phyloP scores from a whole-genome alignment of 2,797 vertebrate genomes.

The Bryconaethiops microstoma region DNA sequence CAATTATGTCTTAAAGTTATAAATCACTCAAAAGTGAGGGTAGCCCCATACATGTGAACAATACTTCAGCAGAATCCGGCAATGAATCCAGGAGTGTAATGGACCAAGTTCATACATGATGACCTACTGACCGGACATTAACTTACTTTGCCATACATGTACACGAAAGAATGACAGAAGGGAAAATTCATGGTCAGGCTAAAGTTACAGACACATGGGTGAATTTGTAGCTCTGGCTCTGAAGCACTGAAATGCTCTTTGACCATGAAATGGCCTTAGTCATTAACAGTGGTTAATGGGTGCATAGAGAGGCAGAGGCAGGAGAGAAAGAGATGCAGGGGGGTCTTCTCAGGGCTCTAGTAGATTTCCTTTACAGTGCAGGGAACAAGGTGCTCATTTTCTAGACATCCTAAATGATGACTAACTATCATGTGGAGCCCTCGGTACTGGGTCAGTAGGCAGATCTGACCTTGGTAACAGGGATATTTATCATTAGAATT shows the following conservation, averaged over 20 bases:
- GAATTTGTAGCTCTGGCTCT: constrained; percentile 76
- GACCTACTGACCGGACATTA: constrained; percentile 70
- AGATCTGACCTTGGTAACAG: not conserved
- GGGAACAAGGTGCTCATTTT: constrained; percentile 14
- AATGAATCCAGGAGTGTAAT: no score
- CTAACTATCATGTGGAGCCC: not conserved
- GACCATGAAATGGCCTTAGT: constrained; percentile 78
- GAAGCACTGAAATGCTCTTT: constrained; percentile 80
- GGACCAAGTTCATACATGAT: constrained; percentile 69
- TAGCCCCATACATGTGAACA: not conserved
- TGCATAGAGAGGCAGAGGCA: constrained; percentile 58
- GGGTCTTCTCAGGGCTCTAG: constrained; percentile 54
- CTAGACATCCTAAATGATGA: constrained; percentile 40
- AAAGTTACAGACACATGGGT: constrained; percentile 55
- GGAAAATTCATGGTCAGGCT: constrained; percentile 58
- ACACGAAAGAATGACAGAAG: constrained; percentile 59
- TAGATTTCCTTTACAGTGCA: constrained; percentile 53
- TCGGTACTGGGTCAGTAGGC: constrained; percentile 1
- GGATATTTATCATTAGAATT: not conserved
- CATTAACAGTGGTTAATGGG: constrained; percentile 81
- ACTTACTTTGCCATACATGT: constrained; percentile 71
- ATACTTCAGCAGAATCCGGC: not conserved
- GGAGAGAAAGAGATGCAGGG: constrained; percentile 49
- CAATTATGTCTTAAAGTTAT: not conserved
- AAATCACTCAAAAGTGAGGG: not conserved